Evolutionary conservation across 2,888 invertebrate species (phyloP).

Genomic region (Calephelis perditalis): DNA sequence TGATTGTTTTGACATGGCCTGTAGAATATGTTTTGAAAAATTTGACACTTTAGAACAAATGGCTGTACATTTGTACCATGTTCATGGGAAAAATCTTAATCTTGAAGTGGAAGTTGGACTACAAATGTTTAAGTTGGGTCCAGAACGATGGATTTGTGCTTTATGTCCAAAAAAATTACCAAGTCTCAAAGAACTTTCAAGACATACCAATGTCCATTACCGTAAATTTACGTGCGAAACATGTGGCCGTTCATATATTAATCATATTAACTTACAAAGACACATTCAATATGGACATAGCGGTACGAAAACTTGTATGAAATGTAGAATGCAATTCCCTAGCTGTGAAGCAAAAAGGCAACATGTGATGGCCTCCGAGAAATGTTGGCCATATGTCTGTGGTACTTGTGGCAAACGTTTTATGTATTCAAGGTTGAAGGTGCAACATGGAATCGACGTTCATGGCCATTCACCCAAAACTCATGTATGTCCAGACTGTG

Average conservation of each 20-base stretch:
- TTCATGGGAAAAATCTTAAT: slow-evolving; percentile 40
- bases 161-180: slow-evolving; percentile 42
- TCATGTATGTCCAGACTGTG: slow-evolving; percentile 36
- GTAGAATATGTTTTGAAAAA: slow-evolving; percentile 39
- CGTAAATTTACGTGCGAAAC: slow-evolving; percentile 49
- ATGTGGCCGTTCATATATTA: slow-evolving; percentile 51
- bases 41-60: slow-evolving; percentile 34
- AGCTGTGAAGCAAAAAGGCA: slow-evolving; percentile 41
- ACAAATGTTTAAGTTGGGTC: slow-evolving; percentile 45
- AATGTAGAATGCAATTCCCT: slow-evolving; percentile 42
- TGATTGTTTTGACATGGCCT: slow-evolving; percentile 46
- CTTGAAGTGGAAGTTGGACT: slow-evolving; percentile 43
- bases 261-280: slow-evolving; percentile 39
- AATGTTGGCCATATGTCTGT: slow-evolving; percentile 48
- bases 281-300: slow-evolving; percentile 35
- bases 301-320: slow-evolving; percentile 35
- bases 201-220: slow-evolving; percentile 50
- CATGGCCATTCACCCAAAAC: slow-evolving; percentile 35
- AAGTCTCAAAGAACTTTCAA: slow-evolving; percentile 42
- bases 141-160: slow-evolving; percentile 43
- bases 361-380: slow-evolving; percentile 39
- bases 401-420: slow-evolving; percentile 47
- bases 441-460: slow-evolving; percentile 40
- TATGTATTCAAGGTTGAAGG: slow-evolving; percentile 37
- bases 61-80: slow-evolving; percentile 39